Evolutionary conservation across 2,888 invertebrate genomes (phyloP).

Genomic region (Chesias legatella): DNA sequence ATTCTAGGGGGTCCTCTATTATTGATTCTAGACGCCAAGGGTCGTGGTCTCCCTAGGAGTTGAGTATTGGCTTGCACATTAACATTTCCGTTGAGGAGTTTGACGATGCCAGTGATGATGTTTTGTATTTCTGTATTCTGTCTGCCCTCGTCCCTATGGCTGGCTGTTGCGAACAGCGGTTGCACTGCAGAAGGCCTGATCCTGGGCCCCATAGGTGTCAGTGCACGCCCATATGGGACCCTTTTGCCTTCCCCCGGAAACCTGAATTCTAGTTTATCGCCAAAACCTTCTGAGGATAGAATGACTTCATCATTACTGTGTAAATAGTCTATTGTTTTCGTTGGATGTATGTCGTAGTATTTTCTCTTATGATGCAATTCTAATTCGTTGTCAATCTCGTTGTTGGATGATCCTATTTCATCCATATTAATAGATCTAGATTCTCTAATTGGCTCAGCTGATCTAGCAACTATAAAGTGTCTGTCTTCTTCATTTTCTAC

Average conservation of each 20-base stretch:
- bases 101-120: conserved; percentile 93
- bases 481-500: conserved; percentile 39
- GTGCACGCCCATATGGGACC: conserved; percentile 86
- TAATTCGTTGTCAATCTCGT: conserved; percentile 80
- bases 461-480: conserved; percentile 73
- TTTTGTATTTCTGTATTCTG: conserved; percentile 89
- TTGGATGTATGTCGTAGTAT: conserved; percentile 78
- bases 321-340: conserved; percentile 67
- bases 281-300: conserved; percentile 61
- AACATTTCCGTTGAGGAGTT: conserved; percentile 92
- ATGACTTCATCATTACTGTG: conserved; percentile 60
- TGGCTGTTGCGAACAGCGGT: conserved; percentile 76
- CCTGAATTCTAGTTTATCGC: conserved; percentile 67
- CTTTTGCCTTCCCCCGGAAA: conserved; percentile 88
- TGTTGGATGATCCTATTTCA: conserved; percentile 75
- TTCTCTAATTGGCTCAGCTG: conserved; percentile 75
- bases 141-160: conserved; percentile 65
- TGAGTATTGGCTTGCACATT: conserved; percentile 90
- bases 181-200: conserved; percentile 77
- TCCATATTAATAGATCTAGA: conserved; percentile 78
- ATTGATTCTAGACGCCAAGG: conserved; percentile 89
- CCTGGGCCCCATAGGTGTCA: conserved; percentile 85
- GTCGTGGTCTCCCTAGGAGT: conserved; percentile 82
- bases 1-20: conserved; percentile 94
- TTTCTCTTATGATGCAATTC: conserved; percentile 73